Conservation (phyloP, 35 echinoderm and acorn worm species). For the Nesometra sesokonis region DNA sequence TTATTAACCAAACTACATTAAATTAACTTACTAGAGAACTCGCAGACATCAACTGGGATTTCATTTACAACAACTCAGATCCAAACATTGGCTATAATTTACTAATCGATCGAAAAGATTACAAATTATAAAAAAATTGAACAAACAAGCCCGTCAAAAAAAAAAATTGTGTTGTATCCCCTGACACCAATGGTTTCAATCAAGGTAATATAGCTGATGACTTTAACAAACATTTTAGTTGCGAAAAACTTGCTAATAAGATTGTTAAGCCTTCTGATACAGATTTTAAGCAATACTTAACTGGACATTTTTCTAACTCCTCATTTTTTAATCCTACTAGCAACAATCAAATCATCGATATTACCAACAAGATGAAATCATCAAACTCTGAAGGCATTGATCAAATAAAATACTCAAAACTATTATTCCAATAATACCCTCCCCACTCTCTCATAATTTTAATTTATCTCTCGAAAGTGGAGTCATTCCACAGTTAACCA, state of each 20-base stretch:
- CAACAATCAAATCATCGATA: constrained; percentile 7
- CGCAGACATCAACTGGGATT: not conserved
- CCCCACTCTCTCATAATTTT: constrained; percentile 29
- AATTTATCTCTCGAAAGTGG: constrained; percentile 24
- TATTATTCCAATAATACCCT: not conserved
- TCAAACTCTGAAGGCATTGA: not conserved
- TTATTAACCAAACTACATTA: not conserved
- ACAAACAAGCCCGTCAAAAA: too few relatives aligned
- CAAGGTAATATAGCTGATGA: constrained; percentile 11
- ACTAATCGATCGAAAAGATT: too few relatives aligned
- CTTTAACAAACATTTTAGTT: constrained; percentile 40
- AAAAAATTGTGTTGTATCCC: too few relatives aligned
- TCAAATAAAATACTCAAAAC: constrained; percentile 14
- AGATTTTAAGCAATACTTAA: not conserved
- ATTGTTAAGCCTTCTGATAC: not conserved
- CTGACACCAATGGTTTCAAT: too few relatives aligned
- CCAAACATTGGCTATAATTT: too few relatives aligned
- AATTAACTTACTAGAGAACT: not conserved
- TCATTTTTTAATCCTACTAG: constrained; percentile 14
- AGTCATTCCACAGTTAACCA: constrained; percentile 32
- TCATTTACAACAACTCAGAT: not conserved
- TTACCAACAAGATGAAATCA: constrained; percentile 1
- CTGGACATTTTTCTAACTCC: not conserved
- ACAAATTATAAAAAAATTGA: too few relatives aligned
- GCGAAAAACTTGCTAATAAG: constrained; percentile 6